A percentile compares a stretch with the other conserved stretches of the same genome.
Evolutionary conservation across 2,888 invertebrate genomes (phyloP).

Genomic region (Thera britannica): DNA sequence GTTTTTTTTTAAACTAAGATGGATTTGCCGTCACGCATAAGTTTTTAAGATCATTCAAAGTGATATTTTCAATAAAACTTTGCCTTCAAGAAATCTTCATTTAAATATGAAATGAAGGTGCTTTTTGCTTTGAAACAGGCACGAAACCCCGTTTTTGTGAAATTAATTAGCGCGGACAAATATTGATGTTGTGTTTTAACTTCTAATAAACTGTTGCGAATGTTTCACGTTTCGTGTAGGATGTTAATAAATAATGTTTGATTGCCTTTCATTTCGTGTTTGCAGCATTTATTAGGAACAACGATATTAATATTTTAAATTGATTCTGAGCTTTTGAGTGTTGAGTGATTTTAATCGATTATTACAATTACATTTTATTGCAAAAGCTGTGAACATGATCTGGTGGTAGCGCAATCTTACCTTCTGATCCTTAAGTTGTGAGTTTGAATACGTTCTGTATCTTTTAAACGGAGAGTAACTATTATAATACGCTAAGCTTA

Average conservation of each 20-base stretch:
- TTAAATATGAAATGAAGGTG: slow-evolving; percentile 64
- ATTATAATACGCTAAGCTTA: too few relatives aligned
- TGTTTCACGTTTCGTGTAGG: slow-evolving; percentile 24
- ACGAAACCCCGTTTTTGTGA: slow-evolving; percentile 47
- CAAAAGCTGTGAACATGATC: too few relatives aligned
- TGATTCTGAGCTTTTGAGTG: slow-evolving; percentile 1
- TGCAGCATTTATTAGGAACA: slow-evolving; percentile 19
- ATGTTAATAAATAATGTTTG: slow-evolving; percentile 32
- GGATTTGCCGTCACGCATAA: too few relatives aligned
- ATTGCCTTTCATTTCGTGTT: slow-evolving; percentile 29
- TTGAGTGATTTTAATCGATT: slow-evolving; percentile 4
- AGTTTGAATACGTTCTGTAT: too few relatives aligned
- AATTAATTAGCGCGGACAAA: slow-evolving; percentile 44
- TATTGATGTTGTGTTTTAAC: slow-evolving; percentile 47
- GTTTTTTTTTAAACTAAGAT: too few relatives aligned
- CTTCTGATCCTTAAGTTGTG: too few relatives aligned
- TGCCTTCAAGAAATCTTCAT: slow-evolving; percentile 52
- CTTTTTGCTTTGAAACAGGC: slow-evolving; percentile 56
- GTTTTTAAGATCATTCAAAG: too few relatives aligned
- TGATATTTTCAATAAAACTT: background rate
- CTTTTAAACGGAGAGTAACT: too few relatives aligned
- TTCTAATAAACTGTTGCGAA: slow-evolving; percentile 40
- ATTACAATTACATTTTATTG: background rate
- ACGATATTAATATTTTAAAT: slow-evolving; percentile 20
- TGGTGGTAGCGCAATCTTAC: too few relatives aligned